Conservation (phyloP, 2,113 vertebrate genomes). For the Gymnogyps californianus region DNA sequence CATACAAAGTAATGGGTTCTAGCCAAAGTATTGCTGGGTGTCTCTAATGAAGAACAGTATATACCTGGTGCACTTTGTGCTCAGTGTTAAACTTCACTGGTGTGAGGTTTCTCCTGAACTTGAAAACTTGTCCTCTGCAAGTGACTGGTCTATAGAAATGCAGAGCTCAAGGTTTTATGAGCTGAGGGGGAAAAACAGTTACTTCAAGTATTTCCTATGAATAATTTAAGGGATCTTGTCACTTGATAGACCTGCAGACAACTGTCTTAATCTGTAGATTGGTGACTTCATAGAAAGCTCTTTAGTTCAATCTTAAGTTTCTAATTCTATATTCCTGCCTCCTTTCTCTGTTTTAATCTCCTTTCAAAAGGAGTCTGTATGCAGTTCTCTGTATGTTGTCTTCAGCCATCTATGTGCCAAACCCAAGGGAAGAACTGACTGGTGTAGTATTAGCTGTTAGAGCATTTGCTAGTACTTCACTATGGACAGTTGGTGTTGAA, state of each 20-base stretch:
- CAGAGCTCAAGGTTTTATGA: background rate
- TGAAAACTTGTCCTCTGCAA: background rate
- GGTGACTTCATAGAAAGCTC: background rate
- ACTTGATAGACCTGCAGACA: background rate
- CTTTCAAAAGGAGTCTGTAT: background rate
- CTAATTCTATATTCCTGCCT: conserved; percentile 18
- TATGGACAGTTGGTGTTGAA: background rate
- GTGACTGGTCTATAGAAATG: background rate
- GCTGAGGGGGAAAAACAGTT: background rate
- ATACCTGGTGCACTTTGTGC: background rate
- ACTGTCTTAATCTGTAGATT: background rate
- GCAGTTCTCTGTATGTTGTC: background rate
- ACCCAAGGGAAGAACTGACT: background rate
- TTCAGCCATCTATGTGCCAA: background rate
- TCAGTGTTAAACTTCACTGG: background rate
- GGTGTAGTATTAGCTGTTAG: background rate
- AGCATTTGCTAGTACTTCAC: background rate
- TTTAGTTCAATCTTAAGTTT: conserved; percentile 9
- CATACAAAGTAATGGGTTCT: background rate
- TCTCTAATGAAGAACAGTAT: background rate
- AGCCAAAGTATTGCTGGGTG: background rate
- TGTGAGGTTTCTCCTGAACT: background rate
- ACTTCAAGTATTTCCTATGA: background rate
- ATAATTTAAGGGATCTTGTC: background rate
- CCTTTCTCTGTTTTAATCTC: background rate